Base-by-base conservation (phyloP, 2,113 vertebrate genomes). In the Anthoscopus minutus region DNA sequence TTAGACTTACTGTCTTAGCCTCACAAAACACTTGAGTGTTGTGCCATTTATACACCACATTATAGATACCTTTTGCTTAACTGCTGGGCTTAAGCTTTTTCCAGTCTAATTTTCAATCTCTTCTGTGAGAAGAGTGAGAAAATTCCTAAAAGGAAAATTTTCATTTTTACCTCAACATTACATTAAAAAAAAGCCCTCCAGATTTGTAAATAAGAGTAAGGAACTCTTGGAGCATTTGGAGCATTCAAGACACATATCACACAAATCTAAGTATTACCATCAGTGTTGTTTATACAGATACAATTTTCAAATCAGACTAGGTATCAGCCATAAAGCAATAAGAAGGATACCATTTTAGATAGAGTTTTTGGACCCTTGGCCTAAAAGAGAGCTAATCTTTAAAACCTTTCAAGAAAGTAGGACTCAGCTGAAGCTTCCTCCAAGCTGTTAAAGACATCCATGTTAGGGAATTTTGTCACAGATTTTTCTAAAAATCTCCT, bases 241-340 rank as follows among this genome's bases (percentile, higher is more conserved):
- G 6, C 22, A 91, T 70, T 53, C 37, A 28, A 73, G 64, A n/a
- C 4, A 27, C 6, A 44, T 25, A 27, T 47, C 27, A 50, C 38
- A 50, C 7, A 86, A 61, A 48, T 13, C 1, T 54, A 38, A 18
- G 11, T 66, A 45, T 67, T 86, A 9, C 13, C 53, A 37, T n/a
- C 44, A 33, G 9, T 2, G 0, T 33, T 76, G 3, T 54, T n/a
- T 0, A 0, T 53, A 37, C 14, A 58, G 18, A 4, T 62, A 42
- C 40, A 7, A 42, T 33, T 70, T 86, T 42, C 20, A 66, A 65
- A 25, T 20, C 33, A 27, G 4, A 16, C 22, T 66, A 40, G 17
- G 14, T 20, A 74, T 38, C 51, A 88, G 19, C 35, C 30, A 74
- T 35, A 53, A 18, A 13, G 16, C 16, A 71, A 4, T 8, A n/a